Evolutionary conservation across 2,113 vertebrate genomes (phyloP).

Genomic region (Rhadina sibilatrix): DNA sequence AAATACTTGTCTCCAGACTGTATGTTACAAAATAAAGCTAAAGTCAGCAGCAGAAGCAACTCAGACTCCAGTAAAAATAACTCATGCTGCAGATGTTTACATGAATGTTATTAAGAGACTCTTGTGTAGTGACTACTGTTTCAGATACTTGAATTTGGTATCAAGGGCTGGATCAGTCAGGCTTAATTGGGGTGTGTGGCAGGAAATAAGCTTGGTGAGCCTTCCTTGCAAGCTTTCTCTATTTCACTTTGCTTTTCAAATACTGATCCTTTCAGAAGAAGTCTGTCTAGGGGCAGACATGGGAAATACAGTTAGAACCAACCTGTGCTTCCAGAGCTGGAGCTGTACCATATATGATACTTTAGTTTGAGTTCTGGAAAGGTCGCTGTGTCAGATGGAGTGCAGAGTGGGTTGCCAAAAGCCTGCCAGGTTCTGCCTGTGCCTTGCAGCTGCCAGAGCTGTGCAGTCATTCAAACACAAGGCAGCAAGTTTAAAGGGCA

Average conservation of each 20-base stretch:
- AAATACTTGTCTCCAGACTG: background rate
- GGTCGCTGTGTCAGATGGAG: background rate
- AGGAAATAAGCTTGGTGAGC: background rate
- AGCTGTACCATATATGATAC: background rate
- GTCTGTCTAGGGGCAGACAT: background rate
- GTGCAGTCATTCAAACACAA: background rate
- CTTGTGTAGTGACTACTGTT: background rate
- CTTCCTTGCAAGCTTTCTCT: background rate
- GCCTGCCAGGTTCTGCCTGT: background rate
- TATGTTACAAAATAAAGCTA: background rate
- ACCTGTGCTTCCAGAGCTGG: background rate
- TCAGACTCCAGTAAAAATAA: background rate
- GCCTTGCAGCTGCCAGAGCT: background rate
- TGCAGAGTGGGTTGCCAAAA: background rate
- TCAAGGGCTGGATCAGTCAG: background rate
- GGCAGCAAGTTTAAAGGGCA: background rate
- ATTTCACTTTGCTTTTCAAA: background rate
- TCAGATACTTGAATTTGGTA: background rate
- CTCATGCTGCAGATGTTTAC: background rate
- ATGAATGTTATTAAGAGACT: background rate
- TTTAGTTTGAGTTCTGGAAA: background rate
- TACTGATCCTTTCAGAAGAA: background rate
- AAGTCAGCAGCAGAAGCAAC: background rate
- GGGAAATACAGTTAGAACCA: background rate
- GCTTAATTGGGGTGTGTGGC: accelerated